Percentiles rank a stretch among this genome's conserved stretches.
Evolutionary conservation across 2,797 vertebrate genomes (phyloP).

Genomic region (Antennarius maculatus): DNA sequence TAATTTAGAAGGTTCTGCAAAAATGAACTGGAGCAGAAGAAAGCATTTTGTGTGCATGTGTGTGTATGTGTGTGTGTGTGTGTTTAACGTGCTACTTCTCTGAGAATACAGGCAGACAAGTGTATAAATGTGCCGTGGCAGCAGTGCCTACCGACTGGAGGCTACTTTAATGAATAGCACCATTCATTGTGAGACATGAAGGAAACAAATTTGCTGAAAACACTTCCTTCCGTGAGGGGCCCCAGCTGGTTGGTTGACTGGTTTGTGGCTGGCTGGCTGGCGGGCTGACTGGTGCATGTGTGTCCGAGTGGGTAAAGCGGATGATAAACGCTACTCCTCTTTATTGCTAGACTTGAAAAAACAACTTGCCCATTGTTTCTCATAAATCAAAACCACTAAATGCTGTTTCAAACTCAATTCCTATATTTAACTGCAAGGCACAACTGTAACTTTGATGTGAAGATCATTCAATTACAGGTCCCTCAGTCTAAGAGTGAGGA

Average conservation of each 20-base stretch:
- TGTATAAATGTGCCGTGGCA: conserved; percentile 70
- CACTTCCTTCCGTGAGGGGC: conserved; percentile 72
- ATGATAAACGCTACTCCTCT: conserved; percentile 71
- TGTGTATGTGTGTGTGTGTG: conserved; percentile 43
- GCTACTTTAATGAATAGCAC: conserved; percentile 76
- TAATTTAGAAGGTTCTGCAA: conserved; percentile 38
- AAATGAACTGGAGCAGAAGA: conserved; percentile 55
- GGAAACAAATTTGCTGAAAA: conserved; percentile 74
- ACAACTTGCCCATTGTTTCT: conserved; percentile 60
- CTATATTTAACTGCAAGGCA: conserved; percentile 51
- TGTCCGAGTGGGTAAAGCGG: conserved; percentile 64
- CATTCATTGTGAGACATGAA: conserved; percentile 73
- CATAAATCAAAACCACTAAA: conserved; percentile 81
- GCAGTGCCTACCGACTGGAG: conserved; percentile 65
- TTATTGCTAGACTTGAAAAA: conserved; percentile 72
- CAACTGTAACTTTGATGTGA: conserved; percentile 69
- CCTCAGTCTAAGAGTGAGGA: conserved; percentile 54
- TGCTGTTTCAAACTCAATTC: conserved; percentile 67
- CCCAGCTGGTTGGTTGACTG: conserved; percentile 73
- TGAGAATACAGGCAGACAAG: conserved; percentile 52
- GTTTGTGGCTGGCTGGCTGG: conserved; percentile 52
- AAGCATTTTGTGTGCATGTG: conserved; percentile 43
- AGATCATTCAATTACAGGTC: conserved; percentile 76
- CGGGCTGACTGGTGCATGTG: conserved; percentile 49
- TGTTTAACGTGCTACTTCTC: conserved; percentile 42